phyloP scores from a whole-genome alignment of 2,888 invertebrate species.

The Lasioglossum figueresi region DNA sequence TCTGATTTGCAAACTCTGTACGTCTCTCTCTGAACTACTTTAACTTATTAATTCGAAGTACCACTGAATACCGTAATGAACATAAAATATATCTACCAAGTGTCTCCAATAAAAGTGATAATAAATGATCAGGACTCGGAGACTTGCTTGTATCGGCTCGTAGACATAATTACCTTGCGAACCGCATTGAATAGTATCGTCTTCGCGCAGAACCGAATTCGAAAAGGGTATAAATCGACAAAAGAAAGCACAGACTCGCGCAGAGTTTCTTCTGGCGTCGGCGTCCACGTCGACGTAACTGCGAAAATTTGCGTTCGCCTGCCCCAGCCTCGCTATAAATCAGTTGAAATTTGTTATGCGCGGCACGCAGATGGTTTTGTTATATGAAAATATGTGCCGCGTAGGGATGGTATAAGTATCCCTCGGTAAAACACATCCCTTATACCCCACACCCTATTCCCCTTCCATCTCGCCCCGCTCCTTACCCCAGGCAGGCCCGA shows the following conservation, averaged over 20 bases:
- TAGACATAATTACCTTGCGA: not conserved
- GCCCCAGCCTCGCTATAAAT: constrained; percentile 81
- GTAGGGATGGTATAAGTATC: constrained; percentile 83
- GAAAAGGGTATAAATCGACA: constrained; percentile 18
- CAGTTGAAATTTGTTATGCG: constrained; percentile 84
- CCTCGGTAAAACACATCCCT: constrained; percentile 83
- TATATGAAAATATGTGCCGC: constrained; percentile 84
- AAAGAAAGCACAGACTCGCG: constrained; percentile 19
- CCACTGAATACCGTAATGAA: not conserved
- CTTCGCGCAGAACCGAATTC: not conserved
- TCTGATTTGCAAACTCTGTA: not conserved
- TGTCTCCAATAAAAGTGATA: not conserved
- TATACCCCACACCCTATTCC: constrained; percentile 74
- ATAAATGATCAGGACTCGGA: not conserved
- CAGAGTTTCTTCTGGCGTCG: constrained; percentile 1
- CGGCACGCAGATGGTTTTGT: constrained; percentile 84
- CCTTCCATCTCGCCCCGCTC: constrained; percentile 72
- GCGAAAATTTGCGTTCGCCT: constrained; percentile 71
- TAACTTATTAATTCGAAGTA: not conserved
- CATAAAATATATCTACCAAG: not conserved
- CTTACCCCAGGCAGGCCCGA: constrained; percentile 74
- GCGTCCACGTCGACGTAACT: constrained; percentile 57
- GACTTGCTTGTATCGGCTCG: not conserved
- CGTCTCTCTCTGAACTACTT: not conserved
- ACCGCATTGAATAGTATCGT: not conserved